These are phyloP conservation scores for Theodoxus fluviatilis DNA, from an alignment of 2,888 invertebrate genomes.

Conservation along the genomic window DNA sequence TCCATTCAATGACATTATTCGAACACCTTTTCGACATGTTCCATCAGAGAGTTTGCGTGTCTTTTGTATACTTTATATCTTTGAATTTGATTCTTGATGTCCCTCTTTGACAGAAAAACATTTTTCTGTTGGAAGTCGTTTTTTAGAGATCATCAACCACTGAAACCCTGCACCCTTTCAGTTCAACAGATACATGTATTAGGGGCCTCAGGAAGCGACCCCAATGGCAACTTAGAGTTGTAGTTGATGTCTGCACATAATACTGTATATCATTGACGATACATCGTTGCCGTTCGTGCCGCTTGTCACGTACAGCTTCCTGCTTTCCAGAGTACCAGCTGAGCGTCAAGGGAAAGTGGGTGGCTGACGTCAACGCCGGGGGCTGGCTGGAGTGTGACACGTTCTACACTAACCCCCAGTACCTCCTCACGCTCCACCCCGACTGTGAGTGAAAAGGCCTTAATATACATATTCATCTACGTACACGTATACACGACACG, in stretches of 20 bases:
- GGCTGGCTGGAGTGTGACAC: slow-evolving; percentile 53
- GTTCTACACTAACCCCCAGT: slow-evolving; percentile 50
- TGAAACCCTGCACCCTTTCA: too few species aligned
- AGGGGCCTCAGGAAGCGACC: too few species aligned
- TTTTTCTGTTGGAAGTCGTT: too few species aligned
- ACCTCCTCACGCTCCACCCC: slow-evolving; percentile 44
- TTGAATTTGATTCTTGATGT: not conserved
- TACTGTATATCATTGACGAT: too few species aligned
- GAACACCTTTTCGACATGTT: too few species aligned
- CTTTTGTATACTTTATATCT: not conserved
- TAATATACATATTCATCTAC: not conserved
- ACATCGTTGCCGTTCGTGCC: too few species aligned
- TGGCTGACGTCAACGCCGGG: slow-evolving; percentile 44
- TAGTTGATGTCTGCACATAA: too few species aligned
- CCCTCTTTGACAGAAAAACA: not conserved
- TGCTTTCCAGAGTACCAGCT: slow-evolving; percentile 45
- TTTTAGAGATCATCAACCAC: too few species aligned
- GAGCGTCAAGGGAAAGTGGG: slow-evolving; percentile 43
- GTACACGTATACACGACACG: not conserved
- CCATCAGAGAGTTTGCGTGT: not conserved
- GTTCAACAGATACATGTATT: too few species aligned
- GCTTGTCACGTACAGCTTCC: too few species aligned
- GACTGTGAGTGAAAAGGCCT: slow-evolving; percentile 41
- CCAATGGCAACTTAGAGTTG: too few species aligned
- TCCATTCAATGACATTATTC: too few species aligned